Evolutionary conservation across 1,140 invertebrate genomes (phyloP).

Genomic region (Euglossa dilemma): DNA sequence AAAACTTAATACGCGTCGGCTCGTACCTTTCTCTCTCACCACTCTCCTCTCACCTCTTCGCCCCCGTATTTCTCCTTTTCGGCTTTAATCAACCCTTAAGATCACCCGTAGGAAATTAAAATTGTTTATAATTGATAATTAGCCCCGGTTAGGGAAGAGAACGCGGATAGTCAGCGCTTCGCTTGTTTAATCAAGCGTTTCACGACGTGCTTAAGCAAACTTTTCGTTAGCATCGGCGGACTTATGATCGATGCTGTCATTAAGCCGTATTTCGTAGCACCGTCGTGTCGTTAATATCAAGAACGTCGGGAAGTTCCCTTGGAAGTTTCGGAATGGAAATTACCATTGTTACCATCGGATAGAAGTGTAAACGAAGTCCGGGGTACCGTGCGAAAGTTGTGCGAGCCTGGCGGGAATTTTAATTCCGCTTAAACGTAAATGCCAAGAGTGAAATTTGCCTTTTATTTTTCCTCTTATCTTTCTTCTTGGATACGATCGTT

Average conservation of each 20-base stretch:
- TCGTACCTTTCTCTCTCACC: conserved; percentile 18
- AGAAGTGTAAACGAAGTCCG: conserved; percentile 30
- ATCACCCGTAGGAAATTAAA: conserved; percentile 69
- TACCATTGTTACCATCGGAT: not conserved
- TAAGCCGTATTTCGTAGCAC: conserved; percentile 19
- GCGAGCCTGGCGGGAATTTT: not conserved
- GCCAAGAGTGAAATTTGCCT: too few species aligned
- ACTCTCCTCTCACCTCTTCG: not conserved
- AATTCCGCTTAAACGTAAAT: not conserved
- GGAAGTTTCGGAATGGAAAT: conserved; percentile 22
- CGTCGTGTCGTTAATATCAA: conserved; percentile 33
- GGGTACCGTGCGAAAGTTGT: not conserved
- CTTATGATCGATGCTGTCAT: conserved; percentile 53
- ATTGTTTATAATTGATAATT: conserved; percentile 74
- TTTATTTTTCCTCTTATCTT: too few species aligned
- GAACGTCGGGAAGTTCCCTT: not conserved
- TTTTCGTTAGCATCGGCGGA: conserved; percentile 44
- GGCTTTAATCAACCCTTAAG: conserved; percentile 69
- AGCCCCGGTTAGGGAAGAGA: conserved; percentile 61
- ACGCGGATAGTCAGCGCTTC: conserved; percentile 23
- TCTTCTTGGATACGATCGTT: not conserved
- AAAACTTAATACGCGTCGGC: conserved; percentile 70
- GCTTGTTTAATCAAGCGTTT: conserved; percentile 65
- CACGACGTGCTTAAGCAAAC: conserved; percentile 56
- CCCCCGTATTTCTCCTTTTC: not conserved